A percentile compares a stretch with the other conserved stretches of the same genome.
Conservation (phyloP, 1,140 invertebrate species). For the Pteromalus puparum region DNA sequence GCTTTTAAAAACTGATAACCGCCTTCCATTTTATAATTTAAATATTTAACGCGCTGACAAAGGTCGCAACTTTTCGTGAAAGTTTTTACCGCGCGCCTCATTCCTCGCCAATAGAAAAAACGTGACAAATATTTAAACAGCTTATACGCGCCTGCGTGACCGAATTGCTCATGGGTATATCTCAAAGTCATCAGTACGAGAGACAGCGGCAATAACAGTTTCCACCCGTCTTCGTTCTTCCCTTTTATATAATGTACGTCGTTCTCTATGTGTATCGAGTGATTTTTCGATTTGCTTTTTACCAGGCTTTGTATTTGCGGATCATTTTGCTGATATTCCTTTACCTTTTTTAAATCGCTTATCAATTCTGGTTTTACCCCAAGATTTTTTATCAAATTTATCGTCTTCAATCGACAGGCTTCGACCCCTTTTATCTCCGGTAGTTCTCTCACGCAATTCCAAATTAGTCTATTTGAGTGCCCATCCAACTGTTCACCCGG, state of each 20-base stretch:
- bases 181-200: slow-evolving; percentile 58
- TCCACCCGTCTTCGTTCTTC: neutral
- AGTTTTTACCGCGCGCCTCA: neutral
- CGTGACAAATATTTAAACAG: too few species aligned
- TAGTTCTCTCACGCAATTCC: too few species aligned
- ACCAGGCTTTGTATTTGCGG: neutral
- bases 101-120: too few species aligned
- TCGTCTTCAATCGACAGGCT: too few species aligned
- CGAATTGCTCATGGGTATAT: neutral
- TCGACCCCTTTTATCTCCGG: too few species aligned
- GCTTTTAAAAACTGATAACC: neutral
- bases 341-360: neutral
- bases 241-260: neutral
- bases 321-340: neutral
- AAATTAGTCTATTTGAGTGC: too few species aligned
- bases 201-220: neutral
- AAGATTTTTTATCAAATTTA: too few species aligned
- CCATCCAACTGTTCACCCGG: neutral
- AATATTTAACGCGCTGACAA: neutral
- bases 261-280: neutral
- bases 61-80: slow-evolving; percentile 15
- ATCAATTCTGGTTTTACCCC: neutral
- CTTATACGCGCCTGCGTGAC: too few species aligned
- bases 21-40: neutral
- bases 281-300: neutral